Conservation (phyloP, 2,888 invertebrate genomes). For the Plagodis pulveraria region DNA sequence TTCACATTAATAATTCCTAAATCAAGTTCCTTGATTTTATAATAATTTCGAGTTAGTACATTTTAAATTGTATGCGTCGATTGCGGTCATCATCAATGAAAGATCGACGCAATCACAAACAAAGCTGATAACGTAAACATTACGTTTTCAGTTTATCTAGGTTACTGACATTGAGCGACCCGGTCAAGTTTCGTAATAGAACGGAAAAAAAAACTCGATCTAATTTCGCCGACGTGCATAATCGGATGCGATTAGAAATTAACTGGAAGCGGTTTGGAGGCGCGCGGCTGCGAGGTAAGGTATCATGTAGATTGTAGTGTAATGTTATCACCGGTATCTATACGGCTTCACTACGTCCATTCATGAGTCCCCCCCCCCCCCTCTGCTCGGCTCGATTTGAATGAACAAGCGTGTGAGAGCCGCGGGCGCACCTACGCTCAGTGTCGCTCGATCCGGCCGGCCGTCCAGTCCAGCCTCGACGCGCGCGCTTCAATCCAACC, state of each 20-base stretch:
- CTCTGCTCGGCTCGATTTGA: conserved; percentile 54
- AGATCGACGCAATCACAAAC: conserved; percentile 33
- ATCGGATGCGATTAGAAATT: conserved; percentile 44
- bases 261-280: conserved; percentile 42
- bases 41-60: too few species aligned
- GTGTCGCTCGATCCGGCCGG: conserved; percentile 68
- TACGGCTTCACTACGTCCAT: conserved; percentile 81
- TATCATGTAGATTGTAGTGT: conserved; percentile 67
- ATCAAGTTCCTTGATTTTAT: too few species aligned
- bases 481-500: conserved; percentile 45
- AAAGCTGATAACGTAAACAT: conserved; percentile 33
- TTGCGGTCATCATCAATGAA: conserved; percentile 12
- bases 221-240: conserved; percentile 48
- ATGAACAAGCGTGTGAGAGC: conserved; percentile 62
- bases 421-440: conserved; percentile 45
- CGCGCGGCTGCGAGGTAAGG: conserved; percentile 47
- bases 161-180: conserved; percentile 41
- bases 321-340: conserved; percentile 78
- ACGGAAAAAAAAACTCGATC: conserved; percentile 35
- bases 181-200: conserved; percentile 46
- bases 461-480: conserved; percentile 52
- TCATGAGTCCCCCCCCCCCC: conserved; percentile 77
- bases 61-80: not conserved
- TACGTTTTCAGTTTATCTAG: conserved; percentile 36
- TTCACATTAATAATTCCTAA: not conserved